Base-by-base conservation (phyloP, 2,888 invertebrate species). In the Eilema depressum region DNA sequence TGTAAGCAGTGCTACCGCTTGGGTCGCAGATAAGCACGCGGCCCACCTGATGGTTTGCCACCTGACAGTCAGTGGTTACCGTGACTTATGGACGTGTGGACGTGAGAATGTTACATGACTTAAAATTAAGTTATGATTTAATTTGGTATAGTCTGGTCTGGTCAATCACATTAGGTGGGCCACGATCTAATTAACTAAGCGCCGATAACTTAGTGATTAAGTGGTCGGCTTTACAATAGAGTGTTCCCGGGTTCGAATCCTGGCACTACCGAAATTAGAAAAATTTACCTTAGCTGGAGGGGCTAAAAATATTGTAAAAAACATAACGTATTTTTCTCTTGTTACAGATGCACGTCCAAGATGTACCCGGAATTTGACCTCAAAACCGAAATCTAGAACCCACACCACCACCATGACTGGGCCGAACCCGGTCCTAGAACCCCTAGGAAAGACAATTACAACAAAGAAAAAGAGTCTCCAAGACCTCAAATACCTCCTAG, bases 261-360 rank as follows among this genome's bases (percentile, higher is more conserved):
- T 12, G 37, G 12, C 17, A 41, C 41, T 41, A 14, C 41, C 17
- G 41, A 17, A 37, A 1, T 12, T 14, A 37, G 12, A 12, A 11
- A 37, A 37, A 12, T 12, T 37, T 11, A 14, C 2, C 11, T 41
- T 33, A 33, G 1, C 33, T 10, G 33, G 8, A 33, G 7, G 33
- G 10, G 33, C 8, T 10, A 33, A 37, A 12, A 41, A 41, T 17
- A 25, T 26, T 25, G 12, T 59, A 23, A 60, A 61, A 17, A 20
- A 1, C 20, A 14, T 63, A 33, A 63, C 37, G 11, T 62, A n/a
- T 69, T 74, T 76, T 85, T 74, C 77, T 41, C 73, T 91, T 90
- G 89, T 94, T 93, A 60, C 95, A 95, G 95, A 95, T 95, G 94
- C 87, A 86, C 83, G 82, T 85, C 81, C 88, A 91, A 88, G 90